phyloP scores from a whole-genome alignment of 23 tunicate species.

The Phallusia fumigata region DNA sequence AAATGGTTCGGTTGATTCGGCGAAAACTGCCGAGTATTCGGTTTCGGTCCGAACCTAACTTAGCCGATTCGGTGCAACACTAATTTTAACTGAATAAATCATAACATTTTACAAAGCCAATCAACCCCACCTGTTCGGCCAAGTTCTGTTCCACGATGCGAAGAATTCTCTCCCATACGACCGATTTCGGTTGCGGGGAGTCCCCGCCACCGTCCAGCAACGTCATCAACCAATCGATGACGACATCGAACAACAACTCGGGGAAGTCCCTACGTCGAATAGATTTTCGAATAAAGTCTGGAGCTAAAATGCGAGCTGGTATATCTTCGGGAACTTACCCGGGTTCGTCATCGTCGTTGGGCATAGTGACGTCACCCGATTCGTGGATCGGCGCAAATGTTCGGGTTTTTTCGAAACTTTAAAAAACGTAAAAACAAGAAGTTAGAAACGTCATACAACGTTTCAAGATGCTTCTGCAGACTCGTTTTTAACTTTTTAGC shows the following conservation, averaged over 20 bases:
- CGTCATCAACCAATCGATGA: conserved; percentile 50
- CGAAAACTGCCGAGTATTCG: no score
- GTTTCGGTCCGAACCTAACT: no score
- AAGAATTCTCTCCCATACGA: conserved; percentile 75
- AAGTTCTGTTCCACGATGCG: conserved; percentile 37
- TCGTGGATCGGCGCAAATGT: background rate
- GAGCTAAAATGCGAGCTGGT: background rate
- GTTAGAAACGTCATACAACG: no score
- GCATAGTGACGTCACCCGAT: background rate
- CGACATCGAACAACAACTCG: conserved; percentile 25
- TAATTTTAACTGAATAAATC: no score
- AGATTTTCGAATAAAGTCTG: no score
- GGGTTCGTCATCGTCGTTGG: background rate
- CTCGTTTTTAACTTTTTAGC: no score
- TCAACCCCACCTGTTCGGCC: conserved; percentile 74
- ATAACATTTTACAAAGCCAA: no score
- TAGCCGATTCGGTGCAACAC: no score
- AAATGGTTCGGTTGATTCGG: no score
- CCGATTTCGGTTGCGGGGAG: conserved; percentile 1
- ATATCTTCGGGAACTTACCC: background rate
- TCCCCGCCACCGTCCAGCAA: conserved; percentile 26
- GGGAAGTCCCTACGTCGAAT: conserved; percentile 36
- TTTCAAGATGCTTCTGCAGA: no score
- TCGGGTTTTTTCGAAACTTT: conserved; percentile 2
- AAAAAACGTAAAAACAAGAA: background rate